These are phyloP conservation scores for Chaenodraco wilsoni DNA, from an alignment of 2,797 vertebrate genomes.

Conservation along the genomic window DNA sequence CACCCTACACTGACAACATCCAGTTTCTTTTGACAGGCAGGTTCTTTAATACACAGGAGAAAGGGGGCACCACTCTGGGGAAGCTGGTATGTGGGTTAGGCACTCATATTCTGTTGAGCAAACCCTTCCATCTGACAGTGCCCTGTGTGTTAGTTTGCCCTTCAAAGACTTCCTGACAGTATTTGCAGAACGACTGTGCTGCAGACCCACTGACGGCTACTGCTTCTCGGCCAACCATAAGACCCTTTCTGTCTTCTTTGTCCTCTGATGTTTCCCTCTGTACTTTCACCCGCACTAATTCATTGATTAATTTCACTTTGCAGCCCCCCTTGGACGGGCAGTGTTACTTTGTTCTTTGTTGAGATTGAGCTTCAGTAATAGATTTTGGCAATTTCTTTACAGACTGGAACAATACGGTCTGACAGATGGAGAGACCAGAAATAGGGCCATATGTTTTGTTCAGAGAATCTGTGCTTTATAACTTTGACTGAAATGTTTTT, in stretches of 20 bases:
- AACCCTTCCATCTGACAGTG: slow-evolving; percentile 61
- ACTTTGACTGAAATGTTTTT: slow-evolving; percentile 33
- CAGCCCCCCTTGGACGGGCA: neutral
- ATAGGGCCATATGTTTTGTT: slow-evolving; percentile 23
- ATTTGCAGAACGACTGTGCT: slow-evolving; percentile 68
- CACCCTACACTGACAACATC: neutral
- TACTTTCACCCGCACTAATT: slow-evolving; percentile 22
- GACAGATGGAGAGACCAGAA: slow-evolving; percentile 40
- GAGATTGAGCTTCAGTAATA: slow-evolving; percentile 28
- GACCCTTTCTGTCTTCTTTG: slow-evolving; percentile 37
- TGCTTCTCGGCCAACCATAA: slow-evolving; percentile 45
- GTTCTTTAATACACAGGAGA: slow-evolving; percentile 8
- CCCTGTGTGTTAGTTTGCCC: slow-evolving; percentile 62
- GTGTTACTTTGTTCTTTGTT: slow-evolving; percentile 43
- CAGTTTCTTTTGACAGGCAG: neutral
- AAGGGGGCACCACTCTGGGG: slow-evolving; percentile 28
- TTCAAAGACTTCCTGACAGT: slow-evolving; percentile 73
- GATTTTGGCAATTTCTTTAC: slow-evolving; percentile 43
- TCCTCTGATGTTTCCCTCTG: slow-evolving; percentile 37
- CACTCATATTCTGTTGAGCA: slow-evolving; percentile 44
- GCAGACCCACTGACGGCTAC: slow-evolving; percentile 57
- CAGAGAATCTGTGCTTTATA: neutral
- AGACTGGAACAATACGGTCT: slow-evolving; percentile 25
- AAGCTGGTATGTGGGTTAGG: slow-evolving; percentile 38
- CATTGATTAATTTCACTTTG: slow-evolving; percentile 21